Evolutionary conservation across 2,797 vertebrate species (phyloP).

Genomic region (Margarornis squamiger): DNA sequence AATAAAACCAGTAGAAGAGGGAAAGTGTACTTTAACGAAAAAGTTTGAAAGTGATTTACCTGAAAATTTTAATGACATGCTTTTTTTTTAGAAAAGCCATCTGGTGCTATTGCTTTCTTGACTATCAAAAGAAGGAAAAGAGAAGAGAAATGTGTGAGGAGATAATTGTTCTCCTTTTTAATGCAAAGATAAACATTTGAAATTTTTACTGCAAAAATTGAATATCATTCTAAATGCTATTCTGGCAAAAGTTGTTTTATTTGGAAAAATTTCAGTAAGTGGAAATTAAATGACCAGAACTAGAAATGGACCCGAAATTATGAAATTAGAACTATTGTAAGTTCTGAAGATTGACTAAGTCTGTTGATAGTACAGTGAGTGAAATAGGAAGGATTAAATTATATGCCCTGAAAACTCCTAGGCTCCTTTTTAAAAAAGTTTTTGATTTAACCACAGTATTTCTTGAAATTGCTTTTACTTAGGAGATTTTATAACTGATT

Average conservation of each 20-base stretch:
- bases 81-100: background rate
- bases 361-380: background rate
- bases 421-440: background rate
- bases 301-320: background rate
- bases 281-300: background rate
- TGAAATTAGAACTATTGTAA: background rate
- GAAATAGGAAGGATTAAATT: background rate
- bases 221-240: background rate
- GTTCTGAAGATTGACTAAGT: background rate
- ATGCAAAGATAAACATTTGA: background rate
- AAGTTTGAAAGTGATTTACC: background rate
- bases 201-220: background rate
- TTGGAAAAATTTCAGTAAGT: background rate
- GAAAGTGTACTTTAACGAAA: background rate
- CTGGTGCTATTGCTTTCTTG: background rate
- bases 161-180: background rate
- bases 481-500: background rate
- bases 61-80: background rate
- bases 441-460: constrained; percentile 5
- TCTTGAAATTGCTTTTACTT: constrained; percentile 1
- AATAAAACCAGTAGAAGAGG: background rate
- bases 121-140: background rate
- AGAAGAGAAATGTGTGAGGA: background rate
- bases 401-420: background rate
- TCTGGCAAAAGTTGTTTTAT: background rate